These are phyloP conservation scores for Prolemur simus DNA, from an alignment of 2,113 vertebrate genomes.

Conservation along the genomic window DNA sequence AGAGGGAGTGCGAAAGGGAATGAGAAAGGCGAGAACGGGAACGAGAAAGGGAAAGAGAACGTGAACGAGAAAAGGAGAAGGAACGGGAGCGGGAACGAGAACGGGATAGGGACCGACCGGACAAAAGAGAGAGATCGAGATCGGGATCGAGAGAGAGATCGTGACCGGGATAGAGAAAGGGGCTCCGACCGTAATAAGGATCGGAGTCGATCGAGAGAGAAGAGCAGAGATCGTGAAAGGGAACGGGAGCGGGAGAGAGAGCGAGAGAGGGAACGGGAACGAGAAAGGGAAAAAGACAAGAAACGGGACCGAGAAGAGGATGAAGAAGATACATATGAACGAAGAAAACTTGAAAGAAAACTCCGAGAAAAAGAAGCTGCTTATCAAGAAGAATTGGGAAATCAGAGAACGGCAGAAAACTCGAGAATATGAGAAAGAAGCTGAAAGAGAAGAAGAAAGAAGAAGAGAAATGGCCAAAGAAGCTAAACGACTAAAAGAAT, in stretches of 20 bases:
- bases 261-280: conserved; percentile 90
- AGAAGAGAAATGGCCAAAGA: conserved; percentile 97
- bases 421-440: conserved; percentile 95
- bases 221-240: conserved; percentile 88
- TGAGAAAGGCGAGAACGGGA: conserved; percentile 95
- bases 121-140: conserved; percentile 90
- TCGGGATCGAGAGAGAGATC: conserved; percentile 90
- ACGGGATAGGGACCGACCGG: conserved; percentile 91
- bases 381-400: conserved; percentile 99
- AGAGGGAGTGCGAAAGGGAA: conserved; percentile 96
- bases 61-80: conserved; percentile 90
- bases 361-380: conserved; percentile 98
- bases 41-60: conserved; percentile 95
- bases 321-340: conserved; percentile 96
- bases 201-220: conserved; percentile 93
- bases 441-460: conserved; percentile 96
- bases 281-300: conserved; percentile 94
- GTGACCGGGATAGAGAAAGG: conserved; percentile 90
- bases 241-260: conserved; percentile 89
- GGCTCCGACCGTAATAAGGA: conserved; percentile 89
- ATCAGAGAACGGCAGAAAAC: conserved; percentile 97
- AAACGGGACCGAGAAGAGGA: conserved; percentile 96
- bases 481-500: conserved; percentile 97
- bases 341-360: conserved; percentile 96
- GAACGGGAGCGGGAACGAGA: conserved; percentile 93